phyloP scores from a whole-genome alignment of 1,140 invertebrate species.

The Drosophila lacertosa region DNA sequence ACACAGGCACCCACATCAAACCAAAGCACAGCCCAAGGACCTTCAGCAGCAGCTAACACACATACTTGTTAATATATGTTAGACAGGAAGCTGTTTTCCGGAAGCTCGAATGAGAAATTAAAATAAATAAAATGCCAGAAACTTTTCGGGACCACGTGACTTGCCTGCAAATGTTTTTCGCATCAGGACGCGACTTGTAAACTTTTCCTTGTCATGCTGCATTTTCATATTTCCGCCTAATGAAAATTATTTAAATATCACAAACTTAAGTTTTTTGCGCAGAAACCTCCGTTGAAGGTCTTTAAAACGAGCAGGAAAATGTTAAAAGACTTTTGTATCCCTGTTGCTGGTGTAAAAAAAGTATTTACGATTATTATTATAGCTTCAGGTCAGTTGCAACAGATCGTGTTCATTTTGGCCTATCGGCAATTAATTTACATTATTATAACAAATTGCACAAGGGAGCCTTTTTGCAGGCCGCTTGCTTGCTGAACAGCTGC shows the following conservation, averaged over 20 bases:
- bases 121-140: constrained; percentile 51
- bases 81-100: background rate
- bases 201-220: constrained; percentile 12
- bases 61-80: constrained; percentile 2
- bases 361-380: constrained; percentile 4
- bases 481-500: constrained; percentile 17
- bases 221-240: constrained; percentile 31
- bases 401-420: constrained; percentile 7
- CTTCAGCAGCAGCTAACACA: background rate
- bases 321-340: background rate
- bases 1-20: background rate
- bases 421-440: constrained; percentile 71
- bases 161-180: constrained; percentile 24
- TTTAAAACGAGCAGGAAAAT: background rate
- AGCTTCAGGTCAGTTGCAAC: background rate
- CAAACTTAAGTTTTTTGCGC: constrained; percentile 2
- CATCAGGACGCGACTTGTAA: constrained; percentile 28
- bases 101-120: constrained; percentile 33
- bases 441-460: constrained; percentile 71
- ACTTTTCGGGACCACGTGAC: constrained; percentile 42
- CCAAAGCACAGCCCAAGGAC: background rate
- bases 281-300: background rate
- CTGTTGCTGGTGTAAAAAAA: background rate
- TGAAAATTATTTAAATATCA: constrained; percentile 44
- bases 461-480: constrained; percentile 9